phyloP scores from a whole-genome alignment of 2,888 invertebrate genomes.

The Rhamnusium bicolor region DNA sequence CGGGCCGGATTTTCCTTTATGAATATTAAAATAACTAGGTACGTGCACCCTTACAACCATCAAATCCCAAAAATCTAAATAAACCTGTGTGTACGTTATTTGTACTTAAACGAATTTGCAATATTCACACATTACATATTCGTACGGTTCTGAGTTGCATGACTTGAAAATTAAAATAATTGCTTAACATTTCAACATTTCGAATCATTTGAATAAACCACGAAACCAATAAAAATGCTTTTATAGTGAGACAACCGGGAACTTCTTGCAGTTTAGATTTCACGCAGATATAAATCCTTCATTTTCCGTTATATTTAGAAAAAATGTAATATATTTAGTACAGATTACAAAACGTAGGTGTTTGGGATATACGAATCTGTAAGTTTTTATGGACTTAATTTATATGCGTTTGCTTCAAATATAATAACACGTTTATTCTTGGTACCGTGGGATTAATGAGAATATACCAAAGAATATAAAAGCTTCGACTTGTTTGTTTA shows the following conservation, averaged over 20 bases:
- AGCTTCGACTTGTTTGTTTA: too few relatives aligned
- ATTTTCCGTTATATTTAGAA: background rate
- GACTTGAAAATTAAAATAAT: background rate
- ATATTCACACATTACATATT: background rate
- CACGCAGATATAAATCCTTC: background rate
- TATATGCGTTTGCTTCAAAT: background rate
- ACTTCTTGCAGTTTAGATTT: background rate
- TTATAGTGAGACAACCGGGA: background rate
- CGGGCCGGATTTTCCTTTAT: constrained; percentile 9
- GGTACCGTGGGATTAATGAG: too few relatives aligned
- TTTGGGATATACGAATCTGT: background rate
- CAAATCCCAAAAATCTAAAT: background rate
- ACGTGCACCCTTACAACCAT: background rate
- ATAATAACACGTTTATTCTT: background rate
- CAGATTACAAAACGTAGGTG: background rate
- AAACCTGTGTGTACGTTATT: background rate
- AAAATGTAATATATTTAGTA: background rate
- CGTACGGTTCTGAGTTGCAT: background rate
- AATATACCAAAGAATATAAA: too few relatives aligned
- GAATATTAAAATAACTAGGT: constrained; percentile 9
- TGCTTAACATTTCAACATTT: background rate
- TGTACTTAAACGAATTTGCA: background rate
- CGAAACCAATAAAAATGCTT: background rate
- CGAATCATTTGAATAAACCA: too few relatives aligned
- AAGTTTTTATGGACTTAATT: background rate